Percentiles rank a stretch among this genome's conserved stretches.
phyloP scores from a whole-genome alignment of 1,140 invertebrate species.

The Whitmania pigra region DNA sequence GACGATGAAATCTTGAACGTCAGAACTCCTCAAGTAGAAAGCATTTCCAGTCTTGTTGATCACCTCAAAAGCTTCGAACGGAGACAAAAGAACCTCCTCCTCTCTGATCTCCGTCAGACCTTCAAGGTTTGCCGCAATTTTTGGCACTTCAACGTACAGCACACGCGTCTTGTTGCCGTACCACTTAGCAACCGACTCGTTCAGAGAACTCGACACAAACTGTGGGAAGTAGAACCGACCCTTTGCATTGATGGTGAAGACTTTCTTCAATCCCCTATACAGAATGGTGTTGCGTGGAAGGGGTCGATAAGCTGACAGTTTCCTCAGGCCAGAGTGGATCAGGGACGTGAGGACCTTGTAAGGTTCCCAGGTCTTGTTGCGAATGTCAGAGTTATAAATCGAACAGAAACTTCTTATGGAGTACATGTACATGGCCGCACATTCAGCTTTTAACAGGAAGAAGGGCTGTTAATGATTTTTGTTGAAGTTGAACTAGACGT shows the following conservation, averaged over 20 bases:
- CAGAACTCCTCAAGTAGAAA: conserved; percentile 5
- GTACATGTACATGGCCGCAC: background rate
- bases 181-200: background rate
- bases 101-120: background rate
- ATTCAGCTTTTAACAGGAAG: background rate
- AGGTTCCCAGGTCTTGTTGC: background rate
- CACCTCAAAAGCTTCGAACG: conserved; percentile 1
- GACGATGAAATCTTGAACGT: background rate
- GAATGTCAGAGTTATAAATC: background rate
- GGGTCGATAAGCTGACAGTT: background rate
- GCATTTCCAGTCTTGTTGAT: background rate
- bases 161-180: background rate
- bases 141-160: background rate
- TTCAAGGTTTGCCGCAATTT: background rate
- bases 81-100: conserved; percentile 3
- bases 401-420: background rate
- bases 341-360: conserved; percentile 10
- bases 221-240: background rate
- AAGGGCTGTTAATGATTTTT: no score
- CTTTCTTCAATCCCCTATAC: background rate
- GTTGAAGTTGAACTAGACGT: no score
- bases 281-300: background rate
- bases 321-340: background rate
- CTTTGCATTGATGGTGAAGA: background rate
- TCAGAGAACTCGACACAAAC: background rate